phyloP scores from a whole-genome alignment of 2,888 invertebrate genomes.

The Sesia bembeciformis region DNA sequence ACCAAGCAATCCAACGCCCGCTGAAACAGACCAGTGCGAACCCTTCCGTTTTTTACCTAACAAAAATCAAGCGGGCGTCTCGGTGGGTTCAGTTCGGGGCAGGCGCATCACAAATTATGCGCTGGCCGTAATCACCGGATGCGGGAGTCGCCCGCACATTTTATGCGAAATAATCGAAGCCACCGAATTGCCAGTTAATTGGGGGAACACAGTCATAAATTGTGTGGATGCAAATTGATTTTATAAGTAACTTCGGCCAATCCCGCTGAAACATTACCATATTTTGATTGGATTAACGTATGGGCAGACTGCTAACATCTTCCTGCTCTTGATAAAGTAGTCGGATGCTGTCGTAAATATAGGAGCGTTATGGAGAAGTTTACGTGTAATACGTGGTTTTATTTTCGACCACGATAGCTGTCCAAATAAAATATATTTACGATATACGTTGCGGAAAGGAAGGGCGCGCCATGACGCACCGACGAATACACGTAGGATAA shows the following conservation, averaged over 20 bases:
- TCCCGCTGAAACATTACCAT: slow-evolving; percentile 46
- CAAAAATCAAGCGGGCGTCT: slow-evolving; percentile 51
- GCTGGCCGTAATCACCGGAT: slow-evolving; percentile 68
- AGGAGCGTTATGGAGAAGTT: slow-evolving; percentile 33
- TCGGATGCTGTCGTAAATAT: slow-evolving; percentile 43
- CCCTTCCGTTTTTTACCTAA: slow-evolving; percentile 64
- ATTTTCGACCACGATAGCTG: slow-evolving; percentile 26
- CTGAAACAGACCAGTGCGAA: slow-evolving; percentile 25
- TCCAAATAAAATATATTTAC: slow-evolving; percentile 21
- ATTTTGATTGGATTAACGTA: slow-evolving; percentile 66
- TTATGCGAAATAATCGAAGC: slow-evolving; percentile 71
- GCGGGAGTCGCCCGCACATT: slow-evolving; percentile 71
- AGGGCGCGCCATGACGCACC: slow-evolving; percentile 20
- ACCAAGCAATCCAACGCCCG: slow-evolving; percentile 22
- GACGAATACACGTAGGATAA: slow-evolving; percentile 36
- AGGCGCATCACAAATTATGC: slow-evolving; percentile 69
- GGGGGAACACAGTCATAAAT: slow-evolving; percentile 66
- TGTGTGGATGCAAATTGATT: slow-evolving; percentile 62
- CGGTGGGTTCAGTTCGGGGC: slow-evolving; percentile 26
- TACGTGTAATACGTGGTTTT: slow-evolving; percentile 27
- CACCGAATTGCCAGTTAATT: slow-evolving; percentile 73
- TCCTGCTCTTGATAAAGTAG: slow-evolving; percentile 56
- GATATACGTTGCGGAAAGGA: slow-evolving; percentile 20
- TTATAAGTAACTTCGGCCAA: slow-evolving; percentile 36
- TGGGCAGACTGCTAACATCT: slow-evolving; percentile 46